Evolutionary conservation across 2,888 invertebrate genomes (phyloP), one percentile per base, ranked within the genome.

Genomic region (Clusia tigrina): DNA sequence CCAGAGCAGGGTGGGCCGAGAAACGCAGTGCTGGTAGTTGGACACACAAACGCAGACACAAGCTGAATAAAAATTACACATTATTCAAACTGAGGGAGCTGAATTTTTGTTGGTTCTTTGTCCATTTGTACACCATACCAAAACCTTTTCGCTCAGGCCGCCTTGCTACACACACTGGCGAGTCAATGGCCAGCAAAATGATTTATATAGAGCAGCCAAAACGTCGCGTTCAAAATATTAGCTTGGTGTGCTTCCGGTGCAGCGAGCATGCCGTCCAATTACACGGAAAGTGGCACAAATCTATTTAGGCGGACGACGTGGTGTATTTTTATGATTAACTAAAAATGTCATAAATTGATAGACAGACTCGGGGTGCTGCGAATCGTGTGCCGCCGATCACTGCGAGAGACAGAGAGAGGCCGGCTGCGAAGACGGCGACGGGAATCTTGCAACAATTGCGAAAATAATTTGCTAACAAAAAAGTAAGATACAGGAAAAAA

Each of bases 201-300:
- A n/a, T n/a, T n/a, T n/a, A n/a, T n/a, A n/a, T n/a, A n/a, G n/a
- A n/a, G n/a, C n/a, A n/a, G n/a, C n/a, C n/a, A n/a, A n/a, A n/a
- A n/a, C n/a, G n/a, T n/a, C n/a, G n/a, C n/a, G n/a, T n/a, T n/a
- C n/a, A n/a, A n/a, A n/a, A n/a, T n/a, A n/a, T n/a, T n/a, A 9
- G 32, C 32, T 32, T 42, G 10, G 12, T 6, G 6, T 48, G 22
- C 18, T 61, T 64, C 61, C 64, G 61, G 64, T 64, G 51, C 37
- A 32, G 3, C n/a, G n/a, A 32, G n/a, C 54, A 26, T 42, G n/a
- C 37, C 52, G 54, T 18, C 42, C 51, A 54, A 32, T 53, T 52
- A 25, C 46, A 15, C 32, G 5, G 57, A 65, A 65, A 65, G 59
- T 65, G 38, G 65, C 55, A 65, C 65, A 62, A 62, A 65, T 62